Base-by-base conservation (phyloP, 1,140 invertebrate genomes). In the Monochamus saltuarius region DNA sequence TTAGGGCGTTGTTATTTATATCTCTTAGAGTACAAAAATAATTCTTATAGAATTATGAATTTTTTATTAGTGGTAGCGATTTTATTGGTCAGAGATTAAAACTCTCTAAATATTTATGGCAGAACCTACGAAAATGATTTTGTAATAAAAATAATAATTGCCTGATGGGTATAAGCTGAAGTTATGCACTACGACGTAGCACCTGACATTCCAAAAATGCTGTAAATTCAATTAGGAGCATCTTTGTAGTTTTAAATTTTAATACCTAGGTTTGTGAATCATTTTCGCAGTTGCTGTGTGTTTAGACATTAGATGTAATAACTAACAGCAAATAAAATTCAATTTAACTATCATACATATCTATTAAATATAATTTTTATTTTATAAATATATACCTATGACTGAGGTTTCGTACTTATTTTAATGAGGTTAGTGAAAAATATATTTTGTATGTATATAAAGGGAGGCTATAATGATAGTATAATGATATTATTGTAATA, bases 1-100 rank as follows among this genome's bases (percentile, higher is more conserved):
- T 52, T 51, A 22, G 57, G 56, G 46, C 53, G 36, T 36, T 49
- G 56, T 63, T 56, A 42, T 53, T 59, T 58, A 62, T 56, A 63
- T 67, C 57, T 66, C 54, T 65, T 64, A 64, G 65, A 67, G 65
- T 67, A 67, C 65, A 67, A 67, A 67, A 17, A 37, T 58, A 57
- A 64, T 60, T 59, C 54, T 64, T 52, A 54, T 56, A 51, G 29
- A 51, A 47, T 60, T 50, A 42, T 39, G 22, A 45, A 46, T 63
- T 36, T 47, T 59, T 29, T 52, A 34, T 39, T 39, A 50, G 36
- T 8, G 13, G 45, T 56, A 55, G 40, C 52, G 39, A 38, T 37
- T 61, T 54, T 42, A 42, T 52, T 65, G 36, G 17, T 11, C n/a
- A 22, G 55, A 59, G 55, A 59, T 53, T 29, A 11, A 49, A 55